Evolutionary conservation across 2,113 vertebrate genomes (phyloP).

Genomic region (Hippocampus comes): DNA sequence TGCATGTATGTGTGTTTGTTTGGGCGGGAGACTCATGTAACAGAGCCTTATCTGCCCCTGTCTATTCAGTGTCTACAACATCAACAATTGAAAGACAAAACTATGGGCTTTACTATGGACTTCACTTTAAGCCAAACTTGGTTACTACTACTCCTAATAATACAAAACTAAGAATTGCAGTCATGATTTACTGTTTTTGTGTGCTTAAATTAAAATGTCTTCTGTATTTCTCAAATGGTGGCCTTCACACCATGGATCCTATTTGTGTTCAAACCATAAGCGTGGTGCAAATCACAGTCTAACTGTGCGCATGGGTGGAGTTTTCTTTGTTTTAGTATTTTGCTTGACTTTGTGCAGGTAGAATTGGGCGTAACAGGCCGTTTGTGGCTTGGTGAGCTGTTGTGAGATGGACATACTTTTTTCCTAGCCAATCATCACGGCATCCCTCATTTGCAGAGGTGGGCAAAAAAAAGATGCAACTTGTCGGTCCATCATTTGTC

Average conservation of each 20-base stretch:
- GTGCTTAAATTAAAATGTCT: neutral
- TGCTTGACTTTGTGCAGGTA: no score
- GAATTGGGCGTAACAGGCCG: no score
- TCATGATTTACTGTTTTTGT: neutral
- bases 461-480: no score
- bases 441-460: no score
- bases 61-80: slow-evolving; percentile 40
- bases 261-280: neutral
- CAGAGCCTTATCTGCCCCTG: slow-evolving; percentile 40
- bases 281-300: no score
- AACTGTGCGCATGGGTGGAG: no score
- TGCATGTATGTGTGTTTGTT: slow-evolving; percentile 29
- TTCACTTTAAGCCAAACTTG: slow-evolving; percentile 15
- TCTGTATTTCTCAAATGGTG: neutral
- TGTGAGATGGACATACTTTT: no score
- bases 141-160: slow-evolving; percentile 19
- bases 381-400: no score
- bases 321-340: no score
- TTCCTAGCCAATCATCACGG: no score
- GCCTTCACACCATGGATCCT: neutral
- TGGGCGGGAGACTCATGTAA: slow-evolving; percentile 22
- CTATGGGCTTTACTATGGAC: neutral
- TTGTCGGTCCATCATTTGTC: no score
- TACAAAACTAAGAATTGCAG: slow-evolving; percentile 21
- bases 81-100: slow-evolving; percentile 3